phyloP scores from a whole-genome alignment of 2,888 invertebrate species.

The Apomyelois bistriatella region DNA sequence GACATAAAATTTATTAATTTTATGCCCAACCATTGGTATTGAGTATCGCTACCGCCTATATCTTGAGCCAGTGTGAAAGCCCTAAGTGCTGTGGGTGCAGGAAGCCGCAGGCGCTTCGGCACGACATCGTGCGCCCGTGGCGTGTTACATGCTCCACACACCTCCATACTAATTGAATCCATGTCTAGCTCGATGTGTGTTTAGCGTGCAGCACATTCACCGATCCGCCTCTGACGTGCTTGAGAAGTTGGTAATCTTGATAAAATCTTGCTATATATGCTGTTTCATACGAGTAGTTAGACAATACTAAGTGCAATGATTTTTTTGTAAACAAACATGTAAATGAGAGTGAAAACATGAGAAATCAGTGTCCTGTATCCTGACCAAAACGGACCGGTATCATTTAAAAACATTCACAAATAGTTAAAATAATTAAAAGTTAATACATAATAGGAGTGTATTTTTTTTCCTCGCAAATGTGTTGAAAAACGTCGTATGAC shows the following conservation, averaged over 20 bases:
- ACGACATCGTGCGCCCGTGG: constrained; percentile 44
- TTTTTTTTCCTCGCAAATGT: no score
- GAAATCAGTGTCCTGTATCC: no score
- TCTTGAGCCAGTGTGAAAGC: constrained; percentile 21
- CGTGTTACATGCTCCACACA: constrained; percentile 57
- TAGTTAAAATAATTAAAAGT: no score
- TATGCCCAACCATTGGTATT: no score
- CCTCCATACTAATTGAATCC: constrained; percentile 64
- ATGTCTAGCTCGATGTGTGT: constrained; percentile 45
- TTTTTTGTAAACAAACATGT: no score
- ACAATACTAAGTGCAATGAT: no score
- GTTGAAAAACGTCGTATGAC: no score
- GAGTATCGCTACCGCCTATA: constrained; percentile 27
- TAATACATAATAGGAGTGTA: no score
- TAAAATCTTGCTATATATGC: neutral
- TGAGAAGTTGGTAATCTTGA: constrained; percentile 6
- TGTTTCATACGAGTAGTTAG: neutral
- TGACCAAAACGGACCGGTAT: no score
- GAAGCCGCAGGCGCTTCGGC: constrained; percentile 58
- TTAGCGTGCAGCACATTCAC: constrained; percentile 33
- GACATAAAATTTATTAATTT: no score
- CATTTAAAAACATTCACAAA: no score
- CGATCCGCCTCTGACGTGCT: constrained; percentile 21
- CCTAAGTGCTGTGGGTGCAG: constrained; percentile 63
- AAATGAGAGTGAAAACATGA: no score